Base-by-base conservation (phyloP, 2,113 vertebrate genomes). In the Pithys albifrons region DNA sequence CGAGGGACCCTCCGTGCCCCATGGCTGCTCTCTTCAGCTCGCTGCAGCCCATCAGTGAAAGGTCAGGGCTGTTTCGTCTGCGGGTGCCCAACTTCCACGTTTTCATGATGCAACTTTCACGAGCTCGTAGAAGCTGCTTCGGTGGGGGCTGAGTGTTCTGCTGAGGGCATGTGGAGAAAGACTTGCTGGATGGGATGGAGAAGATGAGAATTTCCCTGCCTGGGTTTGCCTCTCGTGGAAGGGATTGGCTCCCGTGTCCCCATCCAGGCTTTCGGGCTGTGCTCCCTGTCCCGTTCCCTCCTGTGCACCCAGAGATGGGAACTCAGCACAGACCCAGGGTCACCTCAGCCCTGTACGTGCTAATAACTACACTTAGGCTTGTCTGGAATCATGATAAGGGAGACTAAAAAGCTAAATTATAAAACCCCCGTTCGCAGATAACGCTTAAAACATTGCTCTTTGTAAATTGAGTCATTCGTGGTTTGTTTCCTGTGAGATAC, bases 31-130 rank as follows among this genome's bases (percentile, higher is more conserved):
- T 54, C 83, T 65, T 71, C 71, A 5, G 3, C 31, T 27, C 35
- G 18, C 72, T 31, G 61, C 4, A 31, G 72, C 71, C 69, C 16
- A 64, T 46, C 22, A 59, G 74, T 1, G 45, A 57, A 90, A 92
- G 95, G 96, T 95, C 95, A 76, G 87, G 49, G 86, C 95, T 96
- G 69, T 85, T 59, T 35, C 88, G 52, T 84, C 86, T 88, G 96
- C 14, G 86, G 73, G 86, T 80, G 86, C 75, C 66, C 94, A 80
- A 95, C 96, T 96, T 95, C 94, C 95, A 96, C 77, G 52, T 97
- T 97, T 89, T 81, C 84, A 22, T 48, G 66, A 46, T n/a, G 88
- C 76, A 96, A 96, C 95, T 97, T 96, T 88, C 62, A 43, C 85
- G 83, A 92, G 87, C 81, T 75, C 18, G 49, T 69, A 55, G 64